These are phyloP conservation scores for Hirtodrosophila duncani DNA, from an alignment of 2,888 invertebrate genomes.

Conservation along the genomic window DNA sequence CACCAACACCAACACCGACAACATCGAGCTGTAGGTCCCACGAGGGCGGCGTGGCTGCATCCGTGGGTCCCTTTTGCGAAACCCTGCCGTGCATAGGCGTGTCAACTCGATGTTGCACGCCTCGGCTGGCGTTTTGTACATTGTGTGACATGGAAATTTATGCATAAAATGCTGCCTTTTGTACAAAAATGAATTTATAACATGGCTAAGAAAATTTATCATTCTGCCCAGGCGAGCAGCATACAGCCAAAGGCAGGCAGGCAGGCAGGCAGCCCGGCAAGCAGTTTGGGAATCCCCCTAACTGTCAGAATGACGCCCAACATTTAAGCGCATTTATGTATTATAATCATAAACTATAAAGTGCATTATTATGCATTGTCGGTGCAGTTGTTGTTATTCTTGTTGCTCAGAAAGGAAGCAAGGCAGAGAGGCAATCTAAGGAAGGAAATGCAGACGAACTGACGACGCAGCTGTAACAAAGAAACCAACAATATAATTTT, in stretches of 20 bases:
- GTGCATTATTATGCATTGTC: constrained; percentile 39
- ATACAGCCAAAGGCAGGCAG: too few species aligned
- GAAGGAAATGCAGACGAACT: not conserved
- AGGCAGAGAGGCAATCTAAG: too few species aligned
- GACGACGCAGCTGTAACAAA: too few species aligned
- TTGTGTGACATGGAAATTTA: constrained; percentile 51
- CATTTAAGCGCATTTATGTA: constrained; percentile 51
- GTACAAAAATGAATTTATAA: constrained; percentile 47
- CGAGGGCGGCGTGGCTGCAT: not conserved
- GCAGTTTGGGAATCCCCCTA: not conserved
- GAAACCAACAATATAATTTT: not conserved
- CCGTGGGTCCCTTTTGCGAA: constrained; percentile 37
- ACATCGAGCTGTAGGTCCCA: not conserved
- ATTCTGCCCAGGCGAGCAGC: constrained; percentile 4
- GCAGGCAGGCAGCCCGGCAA: too few species aligned
- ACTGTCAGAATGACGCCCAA: constrained; percentile 6
- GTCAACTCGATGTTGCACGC: constrained; percentile 22
- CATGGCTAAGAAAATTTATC: constrained; percentile 40
- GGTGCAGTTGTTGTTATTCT: constrained; percentile 3
- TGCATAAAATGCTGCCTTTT: constrained; percentile 42
- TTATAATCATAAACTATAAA: constrained; percentile 38
- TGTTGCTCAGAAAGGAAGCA: too few species aligned
- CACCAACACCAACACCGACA: constrained; percentile 11
- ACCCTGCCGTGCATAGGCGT: constrained; percentile 34
- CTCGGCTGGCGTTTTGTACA: constrained; percentile 28